phyloP scores from a whole-genome alignment of 2,888 invertebrate genomes.

The Bombyx huttoni region DNA sequence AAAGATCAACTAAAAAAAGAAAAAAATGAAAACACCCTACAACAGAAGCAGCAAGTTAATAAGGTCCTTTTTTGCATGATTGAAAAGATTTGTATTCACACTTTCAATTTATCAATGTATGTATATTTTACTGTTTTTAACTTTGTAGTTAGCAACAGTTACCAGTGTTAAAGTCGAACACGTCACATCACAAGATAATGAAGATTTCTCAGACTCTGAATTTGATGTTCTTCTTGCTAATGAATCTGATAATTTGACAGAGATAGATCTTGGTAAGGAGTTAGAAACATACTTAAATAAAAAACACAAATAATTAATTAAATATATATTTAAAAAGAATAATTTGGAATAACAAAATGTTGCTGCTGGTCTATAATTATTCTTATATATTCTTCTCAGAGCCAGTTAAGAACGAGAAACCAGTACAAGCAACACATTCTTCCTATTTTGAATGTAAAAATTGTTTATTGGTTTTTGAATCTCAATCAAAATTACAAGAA shows the following conservation, averaged over 20 bases:
- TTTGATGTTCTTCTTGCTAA: constrained; percentile 18
- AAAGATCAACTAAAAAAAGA: constrained; percentile 31
- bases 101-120: too few relatives aligned
- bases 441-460: constrained; percentile 23
- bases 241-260: constrained; percentile 22
- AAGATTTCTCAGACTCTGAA: constrained; percentile 34
- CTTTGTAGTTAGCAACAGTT: neutral
- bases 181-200: constrained; percentile 18
- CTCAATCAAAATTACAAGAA: constrained; percentile 20
- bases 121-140: neutral
- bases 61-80: constrained; percentile 4
- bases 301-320: neutral
- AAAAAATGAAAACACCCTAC: constrained; percentile 11
- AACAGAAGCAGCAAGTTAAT: constrained; percentile 3
- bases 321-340: neutral
- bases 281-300: neutral
- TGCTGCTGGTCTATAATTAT: too few relatives aligned
- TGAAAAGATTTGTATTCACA: too few relatives aligned
- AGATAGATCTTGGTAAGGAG: constrained; percentile 18
- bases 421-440: constrained; percentile 7
- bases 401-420: constrained; percentile 27
- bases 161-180: constrained; percentile 38
- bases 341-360: too few relatives aligned
- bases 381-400: constrained; percentile 16
- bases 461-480: constrained; percentile 24